These are phyloP conservation scores for Potorous gilbertii DNA, from an alignment of 2,797 vertebrate genomes.

Conservation along the genomic window DNA sequence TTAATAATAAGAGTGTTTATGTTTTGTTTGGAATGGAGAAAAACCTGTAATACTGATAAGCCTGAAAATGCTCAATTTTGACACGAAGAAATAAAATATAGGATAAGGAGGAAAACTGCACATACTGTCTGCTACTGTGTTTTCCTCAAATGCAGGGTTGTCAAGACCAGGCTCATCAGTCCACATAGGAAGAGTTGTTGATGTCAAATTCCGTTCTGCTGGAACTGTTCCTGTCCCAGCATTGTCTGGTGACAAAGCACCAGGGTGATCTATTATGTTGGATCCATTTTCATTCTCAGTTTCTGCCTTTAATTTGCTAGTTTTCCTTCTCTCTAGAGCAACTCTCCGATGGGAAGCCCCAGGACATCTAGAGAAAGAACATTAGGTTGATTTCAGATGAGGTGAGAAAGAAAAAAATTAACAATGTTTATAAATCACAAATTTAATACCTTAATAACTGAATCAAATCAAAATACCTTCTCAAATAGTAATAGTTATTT, in stretches of 20 bases:
- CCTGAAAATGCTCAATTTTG: conserved; percentile 54
- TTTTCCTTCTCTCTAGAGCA: conserved; percentile 87
- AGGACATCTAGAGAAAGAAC: conserved; percentile 90
- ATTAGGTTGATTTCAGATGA: conserved; percentile 17
- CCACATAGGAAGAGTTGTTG: conserved; percentile 86
- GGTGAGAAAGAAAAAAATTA: background rate
- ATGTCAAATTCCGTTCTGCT: conserved; percentile 79
- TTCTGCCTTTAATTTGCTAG: conserved; percentile 84
- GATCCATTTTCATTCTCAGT: conserved; percentile 86
- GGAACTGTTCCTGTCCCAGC: conserved; percentile 86
- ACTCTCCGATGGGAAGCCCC: conserved; percentile 92
- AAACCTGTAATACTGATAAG: conserved; percentile 48
- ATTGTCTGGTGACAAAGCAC: conserved; percentile 86
- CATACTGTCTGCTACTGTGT: conserved; percentile 92
- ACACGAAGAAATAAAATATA: conserved; percentile 11
- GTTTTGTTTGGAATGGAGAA: conserved; percentile 10
- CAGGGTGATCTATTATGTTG: conserved; percentile 83
- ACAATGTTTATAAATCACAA: background rate
- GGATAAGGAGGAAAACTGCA: conserved; percentile 65
- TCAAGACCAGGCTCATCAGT: conserved; percentile 92
- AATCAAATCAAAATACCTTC: background rate
- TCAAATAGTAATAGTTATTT: conserved; percentile 26
- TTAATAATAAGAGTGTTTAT: conserved; percentile 19
- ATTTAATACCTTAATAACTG: rapidly evolving
- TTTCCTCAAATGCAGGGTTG: conserved; percentile 97